Base-by-base conservation (phyloP, 2,797 vertebrate species). In the Fringilla coelebs region DNA sequence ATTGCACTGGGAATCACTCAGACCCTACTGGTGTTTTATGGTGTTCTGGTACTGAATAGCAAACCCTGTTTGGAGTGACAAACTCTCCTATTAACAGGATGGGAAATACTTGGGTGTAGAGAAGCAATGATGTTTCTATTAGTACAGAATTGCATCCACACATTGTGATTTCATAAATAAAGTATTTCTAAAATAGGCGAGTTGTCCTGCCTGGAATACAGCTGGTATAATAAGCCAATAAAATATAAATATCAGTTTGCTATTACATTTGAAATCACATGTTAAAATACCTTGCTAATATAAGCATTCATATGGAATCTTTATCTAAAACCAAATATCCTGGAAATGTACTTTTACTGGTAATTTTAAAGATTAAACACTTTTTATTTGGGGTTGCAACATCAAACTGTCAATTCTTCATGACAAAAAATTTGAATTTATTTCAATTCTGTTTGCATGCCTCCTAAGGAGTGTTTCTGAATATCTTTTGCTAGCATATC, bases 1-100 rank as follows among this genome's bases (percentile, higher is more conserved):
- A 57, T 4, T 38, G 21, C 10, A 9, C 3, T 0, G 0, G 8
- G 20, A 32, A 22, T 45, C 36, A 19, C 10, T 38, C 24, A 72
- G 38, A 43, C 32, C 8, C 28, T 16, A 4, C 7, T 6, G 48
- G 7, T 31, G 60, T 43, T 67, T 71, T 19, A 21, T 13, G 38
- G 16, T 22, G n/a, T 11, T 19, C 11, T 85, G 36, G 19, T 40
- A 49, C 12, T 54, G 45, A 41, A 46, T 1, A 31, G 6, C 18
- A 76, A 85, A 66, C 41, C 6, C 28, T 34, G 2, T 40, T 49
- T 58, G 22, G 60, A 82, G 28, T 31, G 40, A 51, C 10, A 80
- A 70, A 52, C 1, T 20, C 4, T 75, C 22, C 15, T 9, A 28
- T 60, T 51, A 26, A 67, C 6, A 19, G 3, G 24, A 18, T 45